These are phyloP conservation scores for Phaedon cochleariae DNA, from an alignment of 2,888 invertebrate genomes.

Conservation along the genomic window DNA sequence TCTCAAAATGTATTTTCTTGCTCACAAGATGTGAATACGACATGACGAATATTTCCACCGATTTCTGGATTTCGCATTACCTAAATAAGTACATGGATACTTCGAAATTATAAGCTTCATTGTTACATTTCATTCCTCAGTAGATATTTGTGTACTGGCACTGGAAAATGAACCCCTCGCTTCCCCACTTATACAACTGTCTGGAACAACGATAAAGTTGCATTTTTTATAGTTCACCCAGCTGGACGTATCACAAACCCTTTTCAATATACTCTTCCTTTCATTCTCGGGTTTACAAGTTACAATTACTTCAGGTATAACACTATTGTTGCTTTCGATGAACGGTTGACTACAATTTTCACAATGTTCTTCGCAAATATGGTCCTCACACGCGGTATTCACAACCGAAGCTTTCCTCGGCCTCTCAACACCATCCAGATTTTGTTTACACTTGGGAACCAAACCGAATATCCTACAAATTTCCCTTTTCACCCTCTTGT, in stretches of 20 bases:
- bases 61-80: no score
- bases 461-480: constrained; percentile 64
- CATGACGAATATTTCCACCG: no score
- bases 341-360: constrained; percentile 41
- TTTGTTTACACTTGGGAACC: constrained; percentile 28
- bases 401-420: constrained; percentile 23
- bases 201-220: constrained; percentile 59
- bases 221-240: constrained; percentile 57
- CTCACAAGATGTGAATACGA: no score
- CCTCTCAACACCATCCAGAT: constrained; percentile 24
- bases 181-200: constrained; percentile 57
- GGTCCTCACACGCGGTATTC: constrained; percentile 39
- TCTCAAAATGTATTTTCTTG: no score
- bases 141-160: constrained; percentile 60
- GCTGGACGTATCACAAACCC: constrained; percentile 55
- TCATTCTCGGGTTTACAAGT: constrained; percentile 55
- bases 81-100: no score
- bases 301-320: constrained; percentile 55
- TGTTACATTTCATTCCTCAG: constrained; percentile 49
- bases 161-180: constrained; percentile 61
- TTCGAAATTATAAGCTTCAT: no score
- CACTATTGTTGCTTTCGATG: constrained; percentile 20
- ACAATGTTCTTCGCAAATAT: constrained; percentile 34
- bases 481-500: constrained; percentile 71
- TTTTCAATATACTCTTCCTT: constrained; percentile 58